Evolutionary conservation across 2,888 invertebrate species (phyloP).

Genomic region (Phoenoteleia sp.): DNA sequence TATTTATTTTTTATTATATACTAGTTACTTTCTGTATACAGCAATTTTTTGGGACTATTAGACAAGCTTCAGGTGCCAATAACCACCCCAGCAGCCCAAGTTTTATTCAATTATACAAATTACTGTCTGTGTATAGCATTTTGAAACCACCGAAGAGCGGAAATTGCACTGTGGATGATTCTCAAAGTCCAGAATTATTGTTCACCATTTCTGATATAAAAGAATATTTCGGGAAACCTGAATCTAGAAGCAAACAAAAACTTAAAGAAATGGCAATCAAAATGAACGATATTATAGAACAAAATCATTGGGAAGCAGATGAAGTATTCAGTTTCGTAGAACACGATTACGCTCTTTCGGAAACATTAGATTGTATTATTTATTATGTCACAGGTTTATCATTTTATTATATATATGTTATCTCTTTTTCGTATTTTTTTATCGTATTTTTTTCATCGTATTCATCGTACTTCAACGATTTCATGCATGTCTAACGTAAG

Average conservation of each 20-base stretch:
- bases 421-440: too few species aligned
- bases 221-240: conserved; percentile 2
- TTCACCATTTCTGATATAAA: conserved; percentile 56
- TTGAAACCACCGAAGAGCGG: conserved; percentile 62
- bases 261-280: neutral
- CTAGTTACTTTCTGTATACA: conserved; percentile 23
- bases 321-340: conserved; percentile 15
- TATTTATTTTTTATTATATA: too few species aligned
- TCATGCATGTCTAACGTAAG: too few species aligned
- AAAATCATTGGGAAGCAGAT: conserved; percentile 46
- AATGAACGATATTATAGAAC: conserved; percentile 13
- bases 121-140: conserved; percentile 58
- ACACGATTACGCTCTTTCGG: conserved; percentile 6
- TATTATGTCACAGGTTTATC: conserved; percentile 51
- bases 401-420: too few species aligned
- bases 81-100: conserved; percentile 61
- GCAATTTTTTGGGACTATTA: conserved; percentile 68
- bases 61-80: conserved; percentile 61
- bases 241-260: conserved; percentile 1
- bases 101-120: conserved; percentile 71
- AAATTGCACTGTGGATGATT: conserved; percentile 67
- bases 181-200: conserved; percentile 11
- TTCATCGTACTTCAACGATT: too few species aligned
- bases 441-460: too few species aligned
- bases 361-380: conserved; percentile 26